Conservation (phyloP, 2,113 vertebrate genomes). For the Astur gentilis region DNA sequence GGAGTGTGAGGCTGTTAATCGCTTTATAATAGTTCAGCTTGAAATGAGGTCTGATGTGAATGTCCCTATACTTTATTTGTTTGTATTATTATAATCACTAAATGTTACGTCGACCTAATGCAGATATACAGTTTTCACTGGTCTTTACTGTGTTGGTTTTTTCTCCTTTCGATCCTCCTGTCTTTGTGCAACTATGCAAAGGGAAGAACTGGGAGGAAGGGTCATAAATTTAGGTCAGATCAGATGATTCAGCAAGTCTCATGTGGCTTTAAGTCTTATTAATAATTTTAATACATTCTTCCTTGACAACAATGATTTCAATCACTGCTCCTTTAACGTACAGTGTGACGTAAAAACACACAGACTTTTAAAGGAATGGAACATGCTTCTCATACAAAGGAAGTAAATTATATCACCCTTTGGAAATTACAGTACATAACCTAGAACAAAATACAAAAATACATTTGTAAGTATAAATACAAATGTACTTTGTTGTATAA, state of each 20-base stretch:
- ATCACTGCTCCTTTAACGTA: conserved; percentile 11
- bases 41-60: conserved; percentile 70
- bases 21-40: conserved; percentile 70
- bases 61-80: conserved; percentile 58
- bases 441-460: neutral
- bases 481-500: neutral
- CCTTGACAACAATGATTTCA: conserved; percentile 44
- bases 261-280: conserved; percentile 60
- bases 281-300: conserved; percentile 62
- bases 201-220: conserved; percentile 31
- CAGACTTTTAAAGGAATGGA: neutral
- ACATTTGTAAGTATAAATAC: neutral
- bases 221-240: conserved; percentile 69
- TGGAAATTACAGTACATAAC: neutral
- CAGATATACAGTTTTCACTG: conserved; percentile 26
- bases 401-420: neutral
- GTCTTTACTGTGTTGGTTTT: conserved; percentile 17
- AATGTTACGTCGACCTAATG: conserved; percentile 19
- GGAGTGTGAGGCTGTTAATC: conserved; percentile 70
- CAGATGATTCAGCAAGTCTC: conserved; percentile 56
- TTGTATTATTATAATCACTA: conserved; percentile 66
- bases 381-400: neutral
- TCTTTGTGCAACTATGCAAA: conserved; percentile 3
- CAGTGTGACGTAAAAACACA: neutral
- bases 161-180: neutral